phyloP scores from a whole-genome alignment of 2,797 vertebrate genomes.

The Neosilurus hyrtlii region DNA sequence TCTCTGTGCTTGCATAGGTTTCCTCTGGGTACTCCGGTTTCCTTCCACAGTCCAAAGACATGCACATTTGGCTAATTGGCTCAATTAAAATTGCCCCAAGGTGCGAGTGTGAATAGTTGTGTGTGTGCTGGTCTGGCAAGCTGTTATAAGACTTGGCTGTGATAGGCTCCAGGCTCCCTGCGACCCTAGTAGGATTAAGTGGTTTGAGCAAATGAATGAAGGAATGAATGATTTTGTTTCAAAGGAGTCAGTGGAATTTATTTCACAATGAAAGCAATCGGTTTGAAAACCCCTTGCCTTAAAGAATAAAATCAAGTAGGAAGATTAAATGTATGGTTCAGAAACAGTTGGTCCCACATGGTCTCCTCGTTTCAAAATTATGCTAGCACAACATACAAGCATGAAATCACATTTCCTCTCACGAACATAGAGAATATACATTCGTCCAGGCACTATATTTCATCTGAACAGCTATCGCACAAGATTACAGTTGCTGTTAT shows the following conservation, averaged over 20 bases:
- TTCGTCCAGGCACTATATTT: conserved; percentile 33
- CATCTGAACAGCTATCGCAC: conserved; percentile 28
- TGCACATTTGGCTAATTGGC: too few species aligned
- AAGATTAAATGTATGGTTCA: neutral
- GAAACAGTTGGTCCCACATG: neutral
- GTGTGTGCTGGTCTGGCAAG: too few species aligned
- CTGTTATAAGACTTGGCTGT: too few species aligned
- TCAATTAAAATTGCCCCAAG: too few species aligned
- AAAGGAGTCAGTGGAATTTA: neutral
- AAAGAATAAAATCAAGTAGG: neutral
- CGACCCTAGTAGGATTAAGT: too few species aligned
- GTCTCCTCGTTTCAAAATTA: neutral
- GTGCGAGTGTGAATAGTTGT: too few species aligned
- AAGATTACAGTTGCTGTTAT: conserved; percentile 59
- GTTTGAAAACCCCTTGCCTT: neutral
- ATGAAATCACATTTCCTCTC: conserved; percentile 3
- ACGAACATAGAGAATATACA: conserved; percentile 4
- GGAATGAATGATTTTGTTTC: neutral
- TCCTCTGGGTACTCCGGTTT: too few species aligned
- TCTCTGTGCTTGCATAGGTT: too few species aligned
- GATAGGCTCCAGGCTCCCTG: too few species aligned
- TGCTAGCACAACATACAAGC: neutral
- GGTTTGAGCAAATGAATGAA: too few species aligned
- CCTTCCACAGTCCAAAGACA: too few species aligned
- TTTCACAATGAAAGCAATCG: neutral